Evolutionary conservation across 1,140 invertebrate species (phyloP).

Genomic region (Aphaenogaster ashmeadi): DNA sequence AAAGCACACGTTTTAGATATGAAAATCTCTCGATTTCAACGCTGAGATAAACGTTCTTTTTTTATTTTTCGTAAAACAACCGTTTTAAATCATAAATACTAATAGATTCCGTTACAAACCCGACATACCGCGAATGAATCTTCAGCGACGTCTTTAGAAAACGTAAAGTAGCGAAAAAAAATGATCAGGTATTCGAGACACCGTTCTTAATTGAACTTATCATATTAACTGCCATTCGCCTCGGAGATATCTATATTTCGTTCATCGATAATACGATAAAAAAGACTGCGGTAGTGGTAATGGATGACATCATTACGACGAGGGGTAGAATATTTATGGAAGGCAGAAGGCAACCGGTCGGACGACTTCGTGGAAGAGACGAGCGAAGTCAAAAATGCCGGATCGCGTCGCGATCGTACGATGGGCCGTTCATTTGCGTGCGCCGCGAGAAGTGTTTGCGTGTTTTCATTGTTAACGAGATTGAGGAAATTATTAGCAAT

Average conservation of each 20-base stretch:
- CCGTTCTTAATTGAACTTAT: constrained; percentile 55
- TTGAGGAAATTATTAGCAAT: constrained; percentile 70
- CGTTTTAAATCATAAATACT: background rate
- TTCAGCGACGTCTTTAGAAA: background rate
- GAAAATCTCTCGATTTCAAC: background rate
- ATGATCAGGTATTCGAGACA: background rate
- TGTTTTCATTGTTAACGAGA: constrained; percentile 73
- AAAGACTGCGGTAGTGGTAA: constrained; percentile 66
- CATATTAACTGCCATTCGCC: constrained; percentile 33
- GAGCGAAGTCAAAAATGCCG: constrained; percentile 68
- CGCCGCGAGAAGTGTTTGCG: constrained; percentile 57
- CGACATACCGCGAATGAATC: background rate
- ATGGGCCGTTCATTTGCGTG: constrained; percentile 65
- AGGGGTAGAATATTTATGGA: constrained; percentile 72
- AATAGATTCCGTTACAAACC: background rate
- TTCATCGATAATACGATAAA: constrained; percentile 67
- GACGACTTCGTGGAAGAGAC: constrained; percentile 59
- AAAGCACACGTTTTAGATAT: background rate
- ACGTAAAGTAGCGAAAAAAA: background rate
- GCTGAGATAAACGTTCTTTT: background rate
- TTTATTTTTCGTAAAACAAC: background rate
- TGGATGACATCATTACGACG: constrained; percentile 73
- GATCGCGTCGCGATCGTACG: constrained; percentile 32
- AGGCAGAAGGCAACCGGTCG: constrained; percentile 71
- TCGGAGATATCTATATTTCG: constrained; percentile 60